These are phyloP conservation scores for Gambusia yucatana DNA, from an alignment of 2,797 vertebrate genomes.

Conservation along the genomic window DNA sequence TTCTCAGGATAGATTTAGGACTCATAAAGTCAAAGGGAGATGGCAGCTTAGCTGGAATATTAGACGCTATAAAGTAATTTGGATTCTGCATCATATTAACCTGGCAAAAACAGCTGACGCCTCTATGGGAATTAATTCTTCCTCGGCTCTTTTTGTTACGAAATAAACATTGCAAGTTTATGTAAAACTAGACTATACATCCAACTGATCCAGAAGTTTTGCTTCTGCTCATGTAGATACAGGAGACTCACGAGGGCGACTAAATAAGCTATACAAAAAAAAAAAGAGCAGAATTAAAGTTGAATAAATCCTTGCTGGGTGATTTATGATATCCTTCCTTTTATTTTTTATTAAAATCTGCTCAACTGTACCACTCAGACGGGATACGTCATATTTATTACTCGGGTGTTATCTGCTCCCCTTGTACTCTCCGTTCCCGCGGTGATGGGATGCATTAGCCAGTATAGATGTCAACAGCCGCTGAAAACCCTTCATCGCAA, in stretches of 20 bases:
- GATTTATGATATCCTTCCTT: conserved; percentile 25
- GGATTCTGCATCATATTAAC: not conserved
- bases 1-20: not conserved
- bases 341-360: conserved; percentile 29
- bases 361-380: conserved; percentile 2
- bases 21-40: not conserved
- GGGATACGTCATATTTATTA: conserved; percentile 32
- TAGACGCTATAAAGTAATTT: not conserved
- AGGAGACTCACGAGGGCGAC: not conserved
- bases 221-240: conserved; percentile 11
- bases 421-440: conserved; percentile 20
- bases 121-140: not conserved
- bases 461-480: conserved; percentile 14
- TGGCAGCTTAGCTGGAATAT: not conserved
- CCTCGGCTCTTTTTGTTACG: not conserved
- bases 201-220: conserved; percentile 7
- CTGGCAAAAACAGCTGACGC: not conserved
- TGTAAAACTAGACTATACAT: conserved; percentile 4
- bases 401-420: conserved; percentile 16
- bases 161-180: not conserved
- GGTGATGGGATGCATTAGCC: conserved; percentile 9
- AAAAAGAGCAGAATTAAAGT: conserved; percentile 3
- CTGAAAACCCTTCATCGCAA: conserved; percentile 18
- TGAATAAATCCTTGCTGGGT: conserved; percentile 38
- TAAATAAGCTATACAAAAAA: conserved; percentile 26